Percentiles rank a stretch among this genome's conserved stretches.
Conservation (phyloP, 2,113 vertebrate genomes). For the Rhagologus leucostigma region DNA sequence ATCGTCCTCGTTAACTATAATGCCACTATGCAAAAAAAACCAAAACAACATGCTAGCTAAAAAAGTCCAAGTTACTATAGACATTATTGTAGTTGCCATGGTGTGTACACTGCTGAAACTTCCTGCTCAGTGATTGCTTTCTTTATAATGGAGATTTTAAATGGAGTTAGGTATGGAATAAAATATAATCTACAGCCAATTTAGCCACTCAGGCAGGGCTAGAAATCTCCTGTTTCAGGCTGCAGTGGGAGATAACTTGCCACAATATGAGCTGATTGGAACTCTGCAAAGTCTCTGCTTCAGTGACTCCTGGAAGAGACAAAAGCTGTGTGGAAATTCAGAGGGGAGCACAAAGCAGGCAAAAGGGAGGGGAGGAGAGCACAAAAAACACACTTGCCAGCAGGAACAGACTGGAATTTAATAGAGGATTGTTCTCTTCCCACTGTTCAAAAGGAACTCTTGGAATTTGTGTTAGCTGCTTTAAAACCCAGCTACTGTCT, state of each 20-base stretch:
- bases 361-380: neutral
- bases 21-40: neutral
- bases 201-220: constrained; percentile 23
- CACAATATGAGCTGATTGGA: constrained; percentile 37
- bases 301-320: constrained; percentile 17
- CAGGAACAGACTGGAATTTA: constrained; percentile 15
- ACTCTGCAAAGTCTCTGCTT: constrained; percentile 25
- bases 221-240: constrained; percentile 12
- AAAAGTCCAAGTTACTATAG: neutral
- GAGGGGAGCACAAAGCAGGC: neutral
- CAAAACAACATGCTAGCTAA: neutral
- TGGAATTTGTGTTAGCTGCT: neutral
- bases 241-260: constrained; percentile 37
- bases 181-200: neutral
- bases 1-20: neutral
- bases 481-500: neutral
- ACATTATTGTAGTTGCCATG: neutral
- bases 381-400: neutral
- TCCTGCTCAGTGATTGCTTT: neutral
- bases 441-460: constrained; percentile 28
- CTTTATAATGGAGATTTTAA: neutral
- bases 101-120: neutral
- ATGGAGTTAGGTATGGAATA: neutral
- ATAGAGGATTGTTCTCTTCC: neutral
- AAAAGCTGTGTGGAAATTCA: neutral